These are phyloP conservation scores for Pecten maximus DNA, from an alignment of 2,888 invertebrate species.

Conservation along the genomic window DNA sequence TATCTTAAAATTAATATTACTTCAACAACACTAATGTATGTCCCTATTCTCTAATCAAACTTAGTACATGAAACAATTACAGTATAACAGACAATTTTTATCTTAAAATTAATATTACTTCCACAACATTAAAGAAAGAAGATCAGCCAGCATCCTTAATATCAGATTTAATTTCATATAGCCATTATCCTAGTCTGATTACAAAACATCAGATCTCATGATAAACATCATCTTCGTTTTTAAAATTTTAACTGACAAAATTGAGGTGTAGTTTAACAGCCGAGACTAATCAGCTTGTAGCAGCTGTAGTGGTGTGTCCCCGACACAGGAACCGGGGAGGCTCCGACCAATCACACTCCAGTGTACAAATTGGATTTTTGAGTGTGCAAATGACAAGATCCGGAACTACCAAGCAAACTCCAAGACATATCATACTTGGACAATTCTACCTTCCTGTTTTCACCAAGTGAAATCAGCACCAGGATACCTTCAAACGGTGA, in stretches of 20 bases:
- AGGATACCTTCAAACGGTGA: conserved; percentile 5
- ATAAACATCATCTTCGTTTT: too few relatives aligned
- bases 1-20: too few relatives aligned
- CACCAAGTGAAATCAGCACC: background rate
- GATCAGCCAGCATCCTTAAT: too few relatives aligned
- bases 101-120: too few relatives aligned
- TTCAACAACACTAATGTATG: too few relatives aligned
- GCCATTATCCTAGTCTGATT: too few relatives aligned
- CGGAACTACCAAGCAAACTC: conserved; percentile 25
- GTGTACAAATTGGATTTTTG: conserved; percentile 13
- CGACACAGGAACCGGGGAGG: background rate
- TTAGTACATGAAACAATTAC: too few relatives aligned
- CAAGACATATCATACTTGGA: conserved; percentile 3
- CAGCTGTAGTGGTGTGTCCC: background rate
- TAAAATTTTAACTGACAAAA: background rate
- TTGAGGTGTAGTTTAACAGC: background rate
- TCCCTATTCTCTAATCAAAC: too few relatives aligned
- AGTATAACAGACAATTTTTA: too few relatives aligned
- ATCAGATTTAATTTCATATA: too few relatives aligned
- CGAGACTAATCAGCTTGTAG: background rate
- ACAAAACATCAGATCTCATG: too few relatives aligned
- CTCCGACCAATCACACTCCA: background rate
- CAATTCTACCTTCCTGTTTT: conserved; percentile 13
- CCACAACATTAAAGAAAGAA: too few relatives aligned
- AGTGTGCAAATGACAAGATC: conserved; percentile 33